phyloP scores from a whole-genome alignment of 2,113 vertebrate genomes.

The Pseudonaja textilis region DNA sequence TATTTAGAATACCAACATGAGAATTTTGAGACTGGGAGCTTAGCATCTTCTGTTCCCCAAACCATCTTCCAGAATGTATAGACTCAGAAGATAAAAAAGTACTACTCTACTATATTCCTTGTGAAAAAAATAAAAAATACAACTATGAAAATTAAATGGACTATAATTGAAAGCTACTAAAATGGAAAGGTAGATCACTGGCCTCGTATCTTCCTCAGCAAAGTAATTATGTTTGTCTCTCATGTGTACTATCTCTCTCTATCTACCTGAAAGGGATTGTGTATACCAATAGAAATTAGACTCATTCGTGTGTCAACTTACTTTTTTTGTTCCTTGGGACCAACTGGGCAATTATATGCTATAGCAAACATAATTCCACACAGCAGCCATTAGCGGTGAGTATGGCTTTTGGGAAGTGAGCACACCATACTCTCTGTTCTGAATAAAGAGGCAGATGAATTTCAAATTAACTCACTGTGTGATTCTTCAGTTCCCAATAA shows the following conservation, averaged over 20 bases:
- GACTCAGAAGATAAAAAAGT: not conserved
- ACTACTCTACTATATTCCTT: not conserved
- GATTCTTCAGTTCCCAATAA: slow-evolving; percentile 11
- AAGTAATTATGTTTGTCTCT: not conserved
- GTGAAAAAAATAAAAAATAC: not conserved
- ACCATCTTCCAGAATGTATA: not conserved
- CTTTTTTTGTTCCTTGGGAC: slow-evolving; percentile 5
- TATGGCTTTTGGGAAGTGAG: not conserved
- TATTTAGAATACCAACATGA: not conserved
- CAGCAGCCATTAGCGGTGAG: not conserved
- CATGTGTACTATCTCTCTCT: not conserved
- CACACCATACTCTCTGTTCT: slow-evolving; percentile 10
- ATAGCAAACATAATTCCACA: slow-evolving; percentile 28
- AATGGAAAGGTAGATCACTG: not conserved
- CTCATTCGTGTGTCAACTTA: not conserved
- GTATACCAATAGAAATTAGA: not conserved
- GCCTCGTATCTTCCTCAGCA: not conserved
- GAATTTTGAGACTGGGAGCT: not conserved
- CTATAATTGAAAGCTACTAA: not conserved
- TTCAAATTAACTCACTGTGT: not conserved
- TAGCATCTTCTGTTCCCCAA: not conserved
- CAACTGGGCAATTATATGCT: slow-evolving; percentile 16
- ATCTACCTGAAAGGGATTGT: not conserved
- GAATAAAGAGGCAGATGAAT: not conserved
- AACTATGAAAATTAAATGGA: not conserved